Percentiles rank a stretch among this genome's conserved stretches.
These are phyloP conservation scores for Plecturocebus donacophilus DNA, from an alignment of 2,113 vertebrate genomes.

Conservation along the genomic window DNA sequence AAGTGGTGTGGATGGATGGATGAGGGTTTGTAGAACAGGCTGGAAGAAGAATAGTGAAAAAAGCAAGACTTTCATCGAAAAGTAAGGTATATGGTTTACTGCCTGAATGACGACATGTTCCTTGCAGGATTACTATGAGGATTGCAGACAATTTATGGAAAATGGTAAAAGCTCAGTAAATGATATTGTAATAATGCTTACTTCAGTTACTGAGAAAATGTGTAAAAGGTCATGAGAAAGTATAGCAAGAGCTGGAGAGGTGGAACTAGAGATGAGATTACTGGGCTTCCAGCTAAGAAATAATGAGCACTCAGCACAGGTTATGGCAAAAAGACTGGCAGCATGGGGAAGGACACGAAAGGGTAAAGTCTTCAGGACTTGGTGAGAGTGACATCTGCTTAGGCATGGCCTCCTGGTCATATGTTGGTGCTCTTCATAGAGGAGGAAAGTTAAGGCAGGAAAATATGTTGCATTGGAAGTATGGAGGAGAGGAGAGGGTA, in stretches of 20 bases:
- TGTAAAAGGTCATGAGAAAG: neutral
- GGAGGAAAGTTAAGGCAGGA: neutral
- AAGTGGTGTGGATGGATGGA: neutral
- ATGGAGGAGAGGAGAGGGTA: neutral
- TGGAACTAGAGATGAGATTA: neutral
- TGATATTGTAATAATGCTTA: neutral
- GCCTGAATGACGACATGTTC: neutral
- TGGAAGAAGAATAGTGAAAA: neutral
- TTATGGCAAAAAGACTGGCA: neutral
- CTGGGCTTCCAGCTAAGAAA: neutral
- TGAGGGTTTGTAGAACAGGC: neutral
- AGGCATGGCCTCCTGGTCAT: neutral
- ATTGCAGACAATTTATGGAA: neutral
- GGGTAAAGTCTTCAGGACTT: neutral
- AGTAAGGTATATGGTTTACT: neutral
- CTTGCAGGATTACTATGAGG: neutral
- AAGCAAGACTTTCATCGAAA: neutral
- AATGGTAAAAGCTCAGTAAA: neutral
- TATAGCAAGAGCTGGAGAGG: neutral
- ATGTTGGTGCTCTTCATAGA: neutral
- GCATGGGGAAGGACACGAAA: neutral
- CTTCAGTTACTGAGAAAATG: neutral
- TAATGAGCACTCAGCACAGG: neutral
- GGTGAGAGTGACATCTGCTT: neutral
- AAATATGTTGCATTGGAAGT: neutral